These are phyloP conservation scores for Pycnomerus fuliginosus DNA, from an alignment of 2,888 invertebrate species.

Conservation along the genomic window DNA sequence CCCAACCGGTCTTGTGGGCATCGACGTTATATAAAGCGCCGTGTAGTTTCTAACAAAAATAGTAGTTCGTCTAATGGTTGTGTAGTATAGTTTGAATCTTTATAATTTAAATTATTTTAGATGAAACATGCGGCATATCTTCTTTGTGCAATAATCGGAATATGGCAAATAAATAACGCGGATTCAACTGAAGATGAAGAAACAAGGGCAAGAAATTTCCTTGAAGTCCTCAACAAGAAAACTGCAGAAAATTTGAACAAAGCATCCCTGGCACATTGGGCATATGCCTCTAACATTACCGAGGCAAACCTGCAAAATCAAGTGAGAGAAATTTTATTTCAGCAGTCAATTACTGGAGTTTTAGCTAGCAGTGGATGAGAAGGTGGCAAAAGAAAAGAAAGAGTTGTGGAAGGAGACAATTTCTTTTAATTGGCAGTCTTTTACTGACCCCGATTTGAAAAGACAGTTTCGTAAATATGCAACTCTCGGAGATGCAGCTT, in stretches of 20 bases:
- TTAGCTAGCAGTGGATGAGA: slow-evolving; percentile 50
- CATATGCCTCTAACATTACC: slow-evolving; percentile 74
- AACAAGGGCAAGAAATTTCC: slow-evolving; percentile 62
- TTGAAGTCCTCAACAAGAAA: slow-evolving; percentile 62
- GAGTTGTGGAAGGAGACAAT: slow-evolving; percentile 59
- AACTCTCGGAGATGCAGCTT: slow-evolving; percentile 69
- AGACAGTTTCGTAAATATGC: slow-evolving; percentile 76
- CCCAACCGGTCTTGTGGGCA: slow-evolving; percentile 21
- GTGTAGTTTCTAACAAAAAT: too few species aligned
- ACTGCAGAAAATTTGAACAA: slow-evolving; percentile 61
- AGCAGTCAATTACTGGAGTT: slow-evolving; percentile 19
- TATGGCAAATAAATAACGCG: slow-evolving; percentile 9
- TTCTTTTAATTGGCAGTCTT: slow-evolving; percentile 63
- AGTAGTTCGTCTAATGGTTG: neutral
- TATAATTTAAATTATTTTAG: too few species aligned
- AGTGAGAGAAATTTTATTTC: slow-evolving; percentile 35
- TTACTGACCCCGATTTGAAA: slow-evolving; percentile 65
- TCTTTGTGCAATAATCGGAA: neutral
- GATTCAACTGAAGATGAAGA: slow-evolving; percentile 55
- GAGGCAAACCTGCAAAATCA: slow-evolving; percentile 65
- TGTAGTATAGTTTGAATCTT: too few species aligned
- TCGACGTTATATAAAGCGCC: too few species aligned
- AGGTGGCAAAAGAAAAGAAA: slow-evolving; percentile 59
- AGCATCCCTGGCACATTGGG: slow-evolving; percentile 67
- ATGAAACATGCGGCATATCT: neutral